Evolutionary conservation across 35 echinoderm and acorn worm genomes (phyloP), one percentile per base, ranked within the genome.

Genomic region (Heliocidaris tuberculata): DNA sequence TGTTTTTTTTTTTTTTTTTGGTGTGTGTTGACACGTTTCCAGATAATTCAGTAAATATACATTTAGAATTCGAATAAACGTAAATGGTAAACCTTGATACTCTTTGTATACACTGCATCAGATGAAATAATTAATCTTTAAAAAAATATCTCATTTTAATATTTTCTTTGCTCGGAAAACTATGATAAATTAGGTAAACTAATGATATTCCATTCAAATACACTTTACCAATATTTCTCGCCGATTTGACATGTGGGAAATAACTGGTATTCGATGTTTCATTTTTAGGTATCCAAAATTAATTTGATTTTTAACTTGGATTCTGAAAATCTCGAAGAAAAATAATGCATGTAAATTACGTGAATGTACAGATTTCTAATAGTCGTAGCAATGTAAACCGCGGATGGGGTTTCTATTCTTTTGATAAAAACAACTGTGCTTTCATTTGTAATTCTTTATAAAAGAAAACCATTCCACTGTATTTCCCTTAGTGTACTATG

Each of bases 371-470:
- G 65, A 78, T 78, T 27, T 78, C 65, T 78, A 78, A 7, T 78
- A 78, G 65, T 78, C 19, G 21, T 78, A 78, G 65, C 27, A n/a
- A 78, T 78, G 21, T 42, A 78, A 21, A 78, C 65, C 65, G 19
- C 65, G 6, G 24, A 24, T 78, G 27, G 65, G 27, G 27, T 78
- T 78, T 78, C 65, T 78, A 5, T 78, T 78, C 65, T 78, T 78
- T 78, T 78, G 65, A 78, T 78, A 78, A 21, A n/a, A 78, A 21
- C 19, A 78, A 17, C 17, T 78, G 65, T 78, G 65, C 65, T 78
- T 78, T 78, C 65, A 78, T 78, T 78, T 78, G 65, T 78, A 78
- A 78, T 78, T 78, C 65, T 78, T 78, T 78, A 27, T 6, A 78
- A 78, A 78, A 78, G 65, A 27, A 27, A 78, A 78, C 27, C 65